Evolutionary conservation across 2,113 vertebrate genomes (phyloP), one percentile per base, ranked within the genome.

Genomic region (Catharus bicknelli): DNA sequence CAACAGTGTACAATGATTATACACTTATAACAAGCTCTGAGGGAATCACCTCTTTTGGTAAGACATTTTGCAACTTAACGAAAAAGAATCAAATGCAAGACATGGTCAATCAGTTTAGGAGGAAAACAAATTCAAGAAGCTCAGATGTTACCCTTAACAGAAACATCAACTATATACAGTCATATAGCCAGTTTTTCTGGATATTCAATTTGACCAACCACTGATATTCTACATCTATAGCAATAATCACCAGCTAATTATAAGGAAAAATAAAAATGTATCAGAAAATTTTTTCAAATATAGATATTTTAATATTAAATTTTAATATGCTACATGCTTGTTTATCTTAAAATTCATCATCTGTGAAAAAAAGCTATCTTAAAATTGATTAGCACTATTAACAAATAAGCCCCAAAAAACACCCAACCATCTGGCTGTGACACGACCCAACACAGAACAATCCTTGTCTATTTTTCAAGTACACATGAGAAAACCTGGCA

Each of bases 401-500:
- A 67, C 7, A 51, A 69, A 40, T 13, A 45, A 9, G 2, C 2
- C 32, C 16, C 22, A 13, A 17, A n/a, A 27, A 34, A 2, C 20
- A 2, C 20, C 21, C 76, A 76, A 67, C 36, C 87, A 73, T 64
- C 62, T 87, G 69, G 48, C 48, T 93, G 63, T 62, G 59, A 50
- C 51, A n/a, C 23, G 89, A 90, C 30, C n/a, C 62, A 84, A 92
- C 73, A 88, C 13, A 73, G 76, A 95, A 93, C 14, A 94, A 74
- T 64, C 61, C 47, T 80, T 94, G 69, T 68, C 69, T 54, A 61
- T 84, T 96, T 95, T 92, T 87, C 86, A 95, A 95, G 69, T 73
- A 92, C 47, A 94, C 53, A 86, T 29, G 90, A 95, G 63, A 94
- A 90, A 97, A 92, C 86, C 51, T 95, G 90, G 74, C 70, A 96